Conservation (phyloP, 2,888 invertebrate species). For the Meandrusa payeni region DNA sequence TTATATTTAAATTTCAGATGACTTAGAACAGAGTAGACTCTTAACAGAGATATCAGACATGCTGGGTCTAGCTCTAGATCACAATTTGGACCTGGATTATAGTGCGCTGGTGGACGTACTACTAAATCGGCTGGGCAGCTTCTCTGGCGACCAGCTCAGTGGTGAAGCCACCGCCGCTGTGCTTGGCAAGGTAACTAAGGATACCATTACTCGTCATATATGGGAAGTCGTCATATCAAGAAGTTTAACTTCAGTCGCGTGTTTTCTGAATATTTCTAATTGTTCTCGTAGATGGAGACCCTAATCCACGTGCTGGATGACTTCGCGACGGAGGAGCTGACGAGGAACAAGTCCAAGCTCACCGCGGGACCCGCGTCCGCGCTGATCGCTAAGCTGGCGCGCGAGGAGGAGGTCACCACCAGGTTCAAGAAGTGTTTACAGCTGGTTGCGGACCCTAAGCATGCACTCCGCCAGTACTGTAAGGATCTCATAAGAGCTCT, state of each 20-base stretch:
- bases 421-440: slow-evolving; percentile 38
- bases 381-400: slow-evolving; percentile 16
- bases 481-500: slow-evolving; percentile 26
- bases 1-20: not conserved
- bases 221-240: too few relatives aligned
- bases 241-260: too few relatives aligned
- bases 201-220: too few relatives aligned
- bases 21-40: slow-evolving; percentile 25
- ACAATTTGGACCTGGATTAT: slow-evolving; percentile 25
- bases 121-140: slow-evolving; percentile 32
- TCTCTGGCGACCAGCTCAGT: slow-evolving; percentile 17
- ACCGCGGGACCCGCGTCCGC: slow-evolving; percentile 22
- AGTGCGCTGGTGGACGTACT: slow-evolving; percentile 32
- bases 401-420: slow-evolving; percentile 18
- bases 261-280: too few relatives aligned
- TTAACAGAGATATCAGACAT: slow-evolving; percentile 31
- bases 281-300: slow-evolving; percentile 29
- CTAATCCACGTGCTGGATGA: slow-evolving; percentile 25
- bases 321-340: slow-evolving; percentile 25
- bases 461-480: slow-evolving; percentile 34
- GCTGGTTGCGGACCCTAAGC: slow-evolving; percentile 42
- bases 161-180: slow-evolving; percentile 29
- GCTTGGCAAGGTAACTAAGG: slow-evolving; percentile 31
- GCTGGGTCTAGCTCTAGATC: slow-evolving; percentile 27
- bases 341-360: slow-evolving; percentile 24